Conservation (phyloP, 92 coral and sea anemone species). For the Micromussa lordhowensis region DNA sequence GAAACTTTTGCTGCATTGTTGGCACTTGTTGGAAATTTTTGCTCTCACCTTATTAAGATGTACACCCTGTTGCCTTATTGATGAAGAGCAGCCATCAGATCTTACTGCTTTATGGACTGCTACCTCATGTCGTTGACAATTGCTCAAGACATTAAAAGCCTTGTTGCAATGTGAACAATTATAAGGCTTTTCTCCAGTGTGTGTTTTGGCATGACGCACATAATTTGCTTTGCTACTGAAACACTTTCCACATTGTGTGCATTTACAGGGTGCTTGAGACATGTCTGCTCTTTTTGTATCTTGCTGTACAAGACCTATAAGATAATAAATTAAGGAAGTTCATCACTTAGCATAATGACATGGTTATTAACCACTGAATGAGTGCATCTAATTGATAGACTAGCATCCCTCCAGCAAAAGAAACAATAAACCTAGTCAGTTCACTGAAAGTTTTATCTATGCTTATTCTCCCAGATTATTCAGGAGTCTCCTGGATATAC, state of each 20-base stretch:
- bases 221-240: background rate
- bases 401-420: background rate
- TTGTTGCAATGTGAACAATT: background rate
- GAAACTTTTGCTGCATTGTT: slow-evolving; percentile 27
- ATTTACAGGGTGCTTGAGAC: background rate
- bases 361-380: background rate
- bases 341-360: background rate
- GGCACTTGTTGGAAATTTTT: slow-evolving; percentile 9
- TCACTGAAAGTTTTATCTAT: too few species aligned
- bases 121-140: background rate
- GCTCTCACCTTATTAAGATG: background rate
- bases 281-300: background rate
- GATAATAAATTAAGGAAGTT: background rate
- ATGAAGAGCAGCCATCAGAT: too few species aligned
- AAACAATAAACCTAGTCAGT: too few species aligned
- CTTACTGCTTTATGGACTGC: background rate
- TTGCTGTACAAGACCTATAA: background rate
- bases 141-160: background rate
- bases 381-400: background rate
- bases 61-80: background rate
- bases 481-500: too few species aligned
- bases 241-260: slow-evolving; percentile 5
- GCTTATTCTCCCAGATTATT: too few species aligned
- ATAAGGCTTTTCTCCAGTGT: background rate
- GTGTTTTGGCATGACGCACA: background rate